A percentile compares a stretch with the other conserved stretches of the same genome.
These are phyloP conservation scores for Ochropacha duplaris DNA, from an alignment of 2,888 invertebrate genomes.

Conservation along the genomic window DNA sequence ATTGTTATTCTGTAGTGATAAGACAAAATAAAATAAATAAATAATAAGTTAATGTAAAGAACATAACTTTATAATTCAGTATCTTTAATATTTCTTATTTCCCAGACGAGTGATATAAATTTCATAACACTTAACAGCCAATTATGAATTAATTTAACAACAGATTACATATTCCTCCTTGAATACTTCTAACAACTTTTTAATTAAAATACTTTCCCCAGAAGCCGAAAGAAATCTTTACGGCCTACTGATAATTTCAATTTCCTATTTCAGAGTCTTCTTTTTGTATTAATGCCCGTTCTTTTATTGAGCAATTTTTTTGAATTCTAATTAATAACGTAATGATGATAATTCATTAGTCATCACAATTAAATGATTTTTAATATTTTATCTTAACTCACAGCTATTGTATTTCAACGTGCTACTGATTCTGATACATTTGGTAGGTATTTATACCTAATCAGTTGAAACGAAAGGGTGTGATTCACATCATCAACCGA, in stretches of 20 bases:
- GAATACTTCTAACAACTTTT: constrained; percentile 70
- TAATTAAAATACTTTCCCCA: constrained; percentile 73
- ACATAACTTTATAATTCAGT: not conserved
- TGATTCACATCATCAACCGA: constrained; percentile 7
- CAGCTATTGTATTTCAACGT: constrained; percentile 6
- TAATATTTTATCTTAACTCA: not conserved
- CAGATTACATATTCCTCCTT: constrained; percentile 72
- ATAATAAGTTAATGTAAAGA: too few relatives aligned
- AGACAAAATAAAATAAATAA: too few relatives aligned
- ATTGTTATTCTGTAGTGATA: not conserved
- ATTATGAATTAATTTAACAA: constrained; percentile 74
- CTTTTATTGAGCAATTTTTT: constrained; percentile 1
- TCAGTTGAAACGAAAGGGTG: constrained; percentile 28
- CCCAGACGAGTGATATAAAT: constrained; percentile 16
- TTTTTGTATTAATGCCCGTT: constrained; percentile 19
- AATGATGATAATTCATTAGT: not conserved
- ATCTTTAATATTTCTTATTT: not conserved
- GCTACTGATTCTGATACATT: constrained; percentile 17
- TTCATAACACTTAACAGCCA: constrained; percentile 52
- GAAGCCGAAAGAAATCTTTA: constrained; percentile 58
- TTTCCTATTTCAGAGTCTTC: constrained; percentile 48
- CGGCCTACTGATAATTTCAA: constrained; percentile 61
- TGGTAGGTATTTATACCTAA: constrained; percentile 9
- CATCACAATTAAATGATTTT: not conserved
- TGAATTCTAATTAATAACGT: constrained; percentile 2